Conservation (phyloP, 2,113 vertebrate genomes). For the Mesocricetus auratus region DNA sequence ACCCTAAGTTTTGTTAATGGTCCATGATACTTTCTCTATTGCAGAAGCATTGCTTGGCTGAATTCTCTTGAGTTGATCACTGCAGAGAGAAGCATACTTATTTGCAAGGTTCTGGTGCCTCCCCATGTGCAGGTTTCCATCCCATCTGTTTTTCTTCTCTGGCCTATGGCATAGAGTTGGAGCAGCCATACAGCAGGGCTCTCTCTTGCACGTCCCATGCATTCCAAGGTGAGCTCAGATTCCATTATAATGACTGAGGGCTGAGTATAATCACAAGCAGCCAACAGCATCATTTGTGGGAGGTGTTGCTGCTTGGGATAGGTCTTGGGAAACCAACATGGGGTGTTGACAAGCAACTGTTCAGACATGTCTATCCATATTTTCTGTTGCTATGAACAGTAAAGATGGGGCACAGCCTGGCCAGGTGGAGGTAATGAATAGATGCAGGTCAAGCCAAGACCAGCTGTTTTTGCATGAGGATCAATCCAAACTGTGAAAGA, state of each 20-base stretch:
- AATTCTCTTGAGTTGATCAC: slow-evolving; percentile 13
- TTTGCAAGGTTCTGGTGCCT: fast-evolving
- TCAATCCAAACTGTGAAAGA: slow-evolving; percentile 77
- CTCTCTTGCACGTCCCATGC: slow-evolving; percentile 18
- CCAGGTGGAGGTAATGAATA: slow-evolving; percentile 75
- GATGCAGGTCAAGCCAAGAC: slow-evolving; percentile 68
- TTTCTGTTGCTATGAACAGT: slow-evolving; percentile 46
- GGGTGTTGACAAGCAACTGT: slow-evolving; percentile 4
- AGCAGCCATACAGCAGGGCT: slow-evolving; percentile 33
- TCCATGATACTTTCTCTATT: background rate
- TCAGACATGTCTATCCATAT: background rate
- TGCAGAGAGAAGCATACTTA: background rate
- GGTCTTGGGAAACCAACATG: slow-evolving; percentile 62
- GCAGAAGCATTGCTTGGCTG: background rate
- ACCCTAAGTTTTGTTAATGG: background rate
- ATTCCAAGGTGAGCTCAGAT: slow-evolving; percentile 70
- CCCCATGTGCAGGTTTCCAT: fast-evolving
- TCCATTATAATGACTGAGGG: slow-evolving; percentile 31
- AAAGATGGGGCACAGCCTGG: slow-evolving; percentile 49
- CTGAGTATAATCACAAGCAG: slow-evolving; percentile 58
- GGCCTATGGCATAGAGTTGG: fast-evolving
- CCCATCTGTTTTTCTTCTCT: background rate
- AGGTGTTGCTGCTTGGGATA: slow-evolving; percentile 62
- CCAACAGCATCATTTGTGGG: slow-evolving; percentile 12
- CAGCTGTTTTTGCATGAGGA: slow-evolving; percentile 59